Percentiles rank a stretch among this genome's conserved stretches.
Evolutionary conservation across 2,113 vertebrate species (phyloP).

Genomic region (Campylomormyrus tamandua): DNA sequence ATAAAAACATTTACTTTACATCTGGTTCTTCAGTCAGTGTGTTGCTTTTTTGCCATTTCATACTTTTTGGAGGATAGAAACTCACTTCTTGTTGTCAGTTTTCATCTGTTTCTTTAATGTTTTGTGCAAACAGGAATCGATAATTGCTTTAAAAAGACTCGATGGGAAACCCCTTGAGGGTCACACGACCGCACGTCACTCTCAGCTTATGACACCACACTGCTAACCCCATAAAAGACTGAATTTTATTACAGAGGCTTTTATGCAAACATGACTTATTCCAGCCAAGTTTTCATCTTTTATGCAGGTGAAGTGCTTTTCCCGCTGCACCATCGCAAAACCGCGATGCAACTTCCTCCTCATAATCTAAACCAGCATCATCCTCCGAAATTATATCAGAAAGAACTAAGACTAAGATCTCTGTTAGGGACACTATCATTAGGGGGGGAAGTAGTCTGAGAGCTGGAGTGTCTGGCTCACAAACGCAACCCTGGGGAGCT

Average conservation of each 20-base stretch:
- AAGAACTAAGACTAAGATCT: neutral
- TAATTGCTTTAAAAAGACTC: neutral
- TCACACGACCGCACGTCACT: neutral
- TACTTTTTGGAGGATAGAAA: neutral
- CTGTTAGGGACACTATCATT: neutral
- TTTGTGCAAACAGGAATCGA: neutral
- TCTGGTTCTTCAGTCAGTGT: neutral
- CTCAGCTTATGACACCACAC: neutral
- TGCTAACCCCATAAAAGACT: neutral
- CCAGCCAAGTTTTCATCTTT: neutral
- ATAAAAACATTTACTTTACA: neutral
- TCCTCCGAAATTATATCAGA: neutral
- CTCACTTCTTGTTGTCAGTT: neutral
- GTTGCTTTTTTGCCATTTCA: neutral
- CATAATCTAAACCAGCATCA: neutral
- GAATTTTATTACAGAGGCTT: neutral
- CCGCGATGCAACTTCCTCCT: neutral
- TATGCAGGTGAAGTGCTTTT: neutral
- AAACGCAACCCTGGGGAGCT: neutral
- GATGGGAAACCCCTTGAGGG: neutral
- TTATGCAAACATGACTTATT: neutral
- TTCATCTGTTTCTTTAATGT: neutral
- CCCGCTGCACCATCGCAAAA: neutral
- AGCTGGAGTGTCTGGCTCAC: neutral
- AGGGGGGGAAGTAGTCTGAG: neutral